Evolutionary conservation across 2,888 invertebrate genomes (phyloP), one percentile per base, ranked within the genome.

Genomic region (Timema cristinae): DNA sequence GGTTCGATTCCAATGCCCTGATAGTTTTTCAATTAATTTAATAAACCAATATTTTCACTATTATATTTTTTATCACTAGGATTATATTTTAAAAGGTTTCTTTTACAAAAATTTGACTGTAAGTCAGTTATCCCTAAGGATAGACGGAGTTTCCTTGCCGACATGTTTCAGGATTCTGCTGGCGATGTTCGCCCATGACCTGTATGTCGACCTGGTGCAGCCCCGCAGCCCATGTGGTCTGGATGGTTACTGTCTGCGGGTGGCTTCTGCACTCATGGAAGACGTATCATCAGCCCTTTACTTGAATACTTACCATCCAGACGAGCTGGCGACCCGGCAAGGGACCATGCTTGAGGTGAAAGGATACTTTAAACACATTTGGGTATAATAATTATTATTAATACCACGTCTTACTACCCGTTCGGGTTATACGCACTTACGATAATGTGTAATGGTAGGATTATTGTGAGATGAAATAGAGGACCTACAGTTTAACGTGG

Each of bases 121-220:
- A 32, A 32, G 32, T 32, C 32, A 32, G 32, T 32, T 32, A 32
- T 32, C 32, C 32, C 2, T 13, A 5, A 61, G 13, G 2, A 2
- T 61, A 16, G 16, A 61, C 52, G 16, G 48, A 15, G 7, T 48
- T n/a, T n/a, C 16, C 73, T 74, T 77, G 73, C 67, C 63, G 78
- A 78, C 68, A 70, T 75, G 72, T 67, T 32, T 32, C 32, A 32
- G 32, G 4, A 32, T 32, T 32, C 32, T 79, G 7, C 70, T 79
- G 50, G 76, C 77, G 59, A 77, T 79, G 69, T 78, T 77, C 66
- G 77, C 78, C 0, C 71, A 77, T 54, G 77, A 79, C 68, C 70
- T 79, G 1, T 79, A 78, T 69, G 73, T 77, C 68, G 77, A 79
- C 50, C 74, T 77, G 15, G 77, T 79, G 9, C n/a, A 59, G 11